phyloP scores from a whole-genome alignment of 2,113 vertebrate genomes.

The Nesogale talazaci region DNA sequence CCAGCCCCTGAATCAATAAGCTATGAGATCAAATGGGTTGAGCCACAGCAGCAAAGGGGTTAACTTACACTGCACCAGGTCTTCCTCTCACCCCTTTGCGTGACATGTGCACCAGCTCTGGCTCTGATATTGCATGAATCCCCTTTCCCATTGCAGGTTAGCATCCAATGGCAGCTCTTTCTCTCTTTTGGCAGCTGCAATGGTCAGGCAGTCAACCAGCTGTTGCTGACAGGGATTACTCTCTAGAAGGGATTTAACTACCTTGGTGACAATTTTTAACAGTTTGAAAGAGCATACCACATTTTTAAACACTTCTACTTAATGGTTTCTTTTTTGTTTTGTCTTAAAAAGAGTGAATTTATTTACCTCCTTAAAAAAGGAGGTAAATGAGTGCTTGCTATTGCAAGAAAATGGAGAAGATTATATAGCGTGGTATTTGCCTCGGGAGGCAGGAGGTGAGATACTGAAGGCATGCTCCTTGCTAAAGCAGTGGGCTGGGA shows the following conservation, averaged over 20 bases:
- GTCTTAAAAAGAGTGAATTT: slow-evolving; percentile 2
- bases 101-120: neutral
- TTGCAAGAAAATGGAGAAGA: neutral
- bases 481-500: neutral
- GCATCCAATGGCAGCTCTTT: neutral
- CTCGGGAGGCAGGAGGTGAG: neutral
- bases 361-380: neutral
- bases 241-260: slow-evolving; percentile 21
- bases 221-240: neutral
- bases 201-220: neutral
- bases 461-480: neutral
- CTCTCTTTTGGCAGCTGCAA: neutral
- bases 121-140: neutral
- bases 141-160: neutral
- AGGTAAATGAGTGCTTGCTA: neutral
- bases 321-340: neutral
- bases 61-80: neutral
- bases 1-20: neutral
- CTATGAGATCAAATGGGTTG: neutral
- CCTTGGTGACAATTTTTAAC: neutral
- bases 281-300: neutral
- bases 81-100: neutral
- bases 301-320: neutral
- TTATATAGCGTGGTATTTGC: neutral
- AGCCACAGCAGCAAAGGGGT: neutral